Evolutionary conservation across 2,113 vertebrate species (phyloP), one percentile per base, ranked within the genome.

Genomic region (Oryzias melastigma): DNA sequence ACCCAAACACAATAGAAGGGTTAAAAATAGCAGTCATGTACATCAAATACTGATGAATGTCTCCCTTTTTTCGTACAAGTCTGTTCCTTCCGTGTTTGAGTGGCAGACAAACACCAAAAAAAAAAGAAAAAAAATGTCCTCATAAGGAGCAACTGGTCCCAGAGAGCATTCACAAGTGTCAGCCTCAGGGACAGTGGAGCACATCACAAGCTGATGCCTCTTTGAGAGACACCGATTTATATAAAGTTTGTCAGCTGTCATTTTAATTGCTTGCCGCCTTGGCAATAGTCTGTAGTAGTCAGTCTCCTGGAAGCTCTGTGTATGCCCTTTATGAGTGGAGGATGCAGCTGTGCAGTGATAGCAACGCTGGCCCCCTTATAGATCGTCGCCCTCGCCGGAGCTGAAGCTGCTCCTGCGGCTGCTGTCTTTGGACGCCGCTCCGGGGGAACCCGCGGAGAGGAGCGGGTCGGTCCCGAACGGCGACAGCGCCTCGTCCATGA

Each of bases 341-440:
- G 53, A 24, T 18, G 54, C 45, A 51, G 62, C 62, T 49, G 51
- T 16, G 2, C 40, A 12, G 25, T 51, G 27, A 64, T 54, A 50
- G 47, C 51, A 48, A 42, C 46, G 46, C 52, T 25, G n/a, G 66
- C 50, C 19, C 58, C 46, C 60, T 93, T 92, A 97, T 81, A 94
- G 88, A 19, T 97, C 94, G 29, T 96, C 94, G 1, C 89, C 92
- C 48, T 95, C 95, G 12, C 92, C 94, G 12, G 95, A 95, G 83
- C 96, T 98, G 75, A 95, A 95, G 86, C 97, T 99, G 84, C 94
- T 97, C 87, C 93, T 91, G 60, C 93, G 91, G 82, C 96, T 98
- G 92, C 95, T 96, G 68, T 91, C 95, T 83, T 98, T 98, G 1
- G 96, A 98, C 19, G 90, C 78, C 0, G 68, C 77, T 5, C 82